phyloP scores from a whole-genome alignment of 2,113 vertebrate genomes.

The Ellobius talpinus region DNA sequence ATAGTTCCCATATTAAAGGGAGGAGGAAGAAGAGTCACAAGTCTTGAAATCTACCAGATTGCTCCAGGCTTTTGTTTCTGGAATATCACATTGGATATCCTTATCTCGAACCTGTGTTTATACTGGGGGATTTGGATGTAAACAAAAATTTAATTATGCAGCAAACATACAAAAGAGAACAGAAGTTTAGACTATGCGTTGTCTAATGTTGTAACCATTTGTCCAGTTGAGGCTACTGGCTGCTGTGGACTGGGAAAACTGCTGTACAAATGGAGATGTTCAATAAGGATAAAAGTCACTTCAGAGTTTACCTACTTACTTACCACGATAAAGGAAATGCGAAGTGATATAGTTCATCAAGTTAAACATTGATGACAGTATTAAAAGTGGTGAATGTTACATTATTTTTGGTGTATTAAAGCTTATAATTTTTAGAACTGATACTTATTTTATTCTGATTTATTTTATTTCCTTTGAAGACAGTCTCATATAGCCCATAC shows the following conservation, averaged over 20 bases:
- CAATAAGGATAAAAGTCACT: not conserved
- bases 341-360: not conserved
- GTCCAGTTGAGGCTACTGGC: fast-evolving
- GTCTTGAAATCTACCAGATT: not conserved
- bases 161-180: not conserved
- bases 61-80: not conserved
- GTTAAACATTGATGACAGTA: not conserved
- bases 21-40: not conserved
- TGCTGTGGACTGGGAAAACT: not conserved
- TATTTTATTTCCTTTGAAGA: not conserved
- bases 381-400: not conserved
- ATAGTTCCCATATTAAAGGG: not conserved
- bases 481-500: not conserved
- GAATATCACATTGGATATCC: not conserved
- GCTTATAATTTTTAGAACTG: not conserved
- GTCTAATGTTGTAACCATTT: not conserved
- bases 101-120: not conserved
- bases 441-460: not conserved
- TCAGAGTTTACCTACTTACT: not conserved
- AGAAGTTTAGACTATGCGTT: not conserved
- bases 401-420: not conserved
- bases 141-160: not conserved
- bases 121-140: not conserved
- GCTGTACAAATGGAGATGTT: not conserved
- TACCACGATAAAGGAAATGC: not conserved